Base-by-base conservation (phyloP, 2,888 invertebrate genomes). In the Plagodis pulveraria region DNA sequence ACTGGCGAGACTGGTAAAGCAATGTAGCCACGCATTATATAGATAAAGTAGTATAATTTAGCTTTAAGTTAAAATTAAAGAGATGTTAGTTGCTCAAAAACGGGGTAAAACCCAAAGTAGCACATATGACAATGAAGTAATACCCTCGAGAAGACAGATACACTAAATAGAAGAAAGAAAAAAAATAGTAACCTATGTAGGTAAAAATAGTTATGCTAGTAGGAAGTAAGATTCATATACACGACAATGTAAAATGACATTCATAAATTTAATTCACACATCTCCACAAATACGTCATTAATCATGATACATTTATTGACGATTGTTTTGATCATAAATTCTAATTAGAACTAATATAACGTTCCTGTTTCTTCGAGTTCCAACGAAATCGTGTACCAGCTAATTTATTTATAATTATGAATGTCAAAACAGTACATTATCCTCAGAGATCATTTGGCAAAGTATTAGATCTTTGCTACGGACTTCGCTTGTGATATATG, bases 381-480 rank as follows among this genome's bases (percentile, higher is more conserved):
- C 41, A 45, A 44, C 49, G 34, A 12, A 56, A 50, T 56, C 45
- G 45, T 35, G 38, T 22, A 22, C 22, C 4, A 42, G 33, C 43
- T 49, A 54, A 54, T 54, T 48, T 45, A 49, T 36, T 44, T 34
- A 49, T 32, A 33, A 47, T 32, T 54, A 48, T 47, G 32, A 34
- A 50, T 41, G 49, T 42, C 36, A 58, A 42, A 41, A 53, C n/a
- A 50, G 36, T 22, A 22, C 22, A 22, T 22, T 22, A 22, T 22
- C 22, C 22, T 22, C 22, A 22, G 38, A 44, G 59, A 57, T 62
- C 54, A 54, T 43, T 56, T 51, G 56, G 58, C 58, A 63, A 41
- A 35, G 53, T 33, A 35, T 22, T 22, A 22, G 22, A 47, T 40
- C 34, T 42, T 34, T 47, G 43, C 11, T 32, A 43, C 48, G 11